Percentiles rank a stretch among this genome's conserved stretches.
phyloP scores from a whole-genome alignment of 2,113 vertebrate species.

The Panurus biarmicus region DNA sequence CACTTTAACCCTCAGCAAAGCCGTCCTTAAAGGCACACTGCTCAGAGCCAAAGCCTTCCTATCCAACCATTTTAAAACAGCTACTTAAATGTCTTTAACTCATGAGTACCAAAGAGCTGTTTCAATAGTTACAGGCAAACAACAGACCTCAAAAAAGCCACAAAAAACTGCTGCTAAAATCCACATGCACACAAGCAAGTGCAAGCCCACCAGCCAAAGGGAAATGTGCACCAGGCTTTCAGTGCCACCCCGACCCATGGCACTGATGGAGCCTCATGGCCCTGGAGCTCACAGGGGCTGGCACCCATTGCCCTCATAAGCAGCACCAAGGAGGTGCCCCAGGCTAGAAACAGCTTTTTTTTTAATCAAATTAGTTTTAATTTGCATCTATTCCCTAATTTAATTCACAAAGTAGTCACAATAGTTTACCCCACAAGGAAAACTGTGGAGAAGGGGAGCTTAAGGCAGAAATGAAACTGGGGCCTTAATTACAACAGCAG shows the following conservation, averaged over 20 bases:
- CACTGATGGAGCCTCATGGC: not conserved
- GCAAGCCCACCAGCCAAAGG: not conserved
- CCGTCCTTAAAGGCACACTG: not conserved
- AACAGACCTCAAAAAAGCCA: not conserved
- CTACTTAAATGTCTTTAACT: not conserved
- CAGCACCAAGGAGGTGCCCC: not conserved
- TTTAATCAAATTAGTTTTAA: not conserved
- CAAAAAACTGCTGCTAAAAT: not conserved
- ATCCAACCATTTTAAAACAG: not conserved
- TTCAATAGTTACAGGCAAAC: not conserved
- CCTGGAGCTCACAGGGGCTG: not conserved
- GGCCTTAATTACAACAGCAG: not conserved
- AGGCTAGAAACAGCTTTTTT: not conserved
- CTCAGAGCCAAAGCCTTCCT: not conserved
- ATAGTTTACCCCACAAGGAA: not conserved
- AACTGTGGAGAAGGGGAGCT: not conserved
- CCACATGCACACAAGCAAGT: not conserved
- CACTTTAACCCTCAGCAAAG: not conserved
- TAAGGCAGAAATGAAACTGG: not conserved
- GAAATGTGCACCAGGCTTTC: not conserved
- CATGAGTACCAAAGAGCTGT: not conserved
- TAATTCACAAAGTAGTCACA: not conserved
- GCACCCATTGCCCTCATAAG: not conserved
- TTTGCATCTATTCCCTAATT: not conserved
- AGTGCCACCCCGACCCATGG: fast-evolving